Evolutionary conservation across 1,140 invertebrate species (phyloP).

Genomic region (Apis laboriosa): DNA sequence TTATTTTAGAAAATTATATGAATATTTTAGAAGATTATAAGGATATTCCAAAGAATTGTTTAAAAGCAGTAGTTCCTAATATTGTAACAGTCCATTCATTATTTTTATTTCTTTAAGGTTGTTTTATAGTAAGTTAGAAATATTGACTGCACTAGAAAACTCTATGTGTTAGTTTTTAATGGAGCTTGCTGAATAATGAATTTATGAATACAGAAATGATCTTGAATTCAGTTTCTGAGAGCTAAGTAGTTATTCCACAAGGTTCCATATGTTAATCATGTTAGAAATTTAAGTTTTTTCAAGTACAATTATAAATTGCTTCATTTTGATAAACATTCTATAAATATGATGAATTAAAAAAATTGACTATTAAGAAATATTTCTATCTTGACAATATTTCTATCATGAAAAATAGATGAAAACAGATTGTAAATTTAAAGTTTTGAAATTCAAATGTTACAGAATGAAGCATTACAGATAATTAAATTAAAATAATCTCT

Average conservation of each 20-base stretch:
- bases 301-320: background rate
- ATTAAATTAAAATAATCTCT: conserved; percentile 5
- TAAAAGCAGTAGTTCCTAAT: background rate
- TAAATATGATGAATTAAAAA: background rate
- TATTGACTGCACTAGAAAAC: conserved; percentile 6
- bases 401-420: background rate
- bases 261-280: background rate
- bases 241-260: background rate
- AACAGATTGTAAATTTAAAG: background rate
- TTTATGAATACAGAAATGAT: background rate
- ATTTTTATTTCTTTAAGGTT: conserved; percentile 11
- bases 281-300: background rate
- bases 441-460: background rate
- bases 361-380: background rate
- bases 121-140: background rate
- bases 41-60: background rate
- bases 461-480: background rate
- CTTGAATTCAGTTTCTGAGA: background rate
- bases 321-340: background rate
- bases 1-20: background rate
- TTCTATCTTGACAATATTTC: background rate
- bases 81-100: background rate
- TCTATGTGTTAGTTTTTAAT: conserved; percentile 14
- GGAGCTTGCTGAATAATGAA: background rate
- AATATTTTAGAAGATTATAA: no score